A percentile compares a stretch with the other conserved stretches of the same genome.
Evolutionary conservation across 2,888 invertebrate species (phyloP).

Genomic region (Lithophane socia): DNA sequence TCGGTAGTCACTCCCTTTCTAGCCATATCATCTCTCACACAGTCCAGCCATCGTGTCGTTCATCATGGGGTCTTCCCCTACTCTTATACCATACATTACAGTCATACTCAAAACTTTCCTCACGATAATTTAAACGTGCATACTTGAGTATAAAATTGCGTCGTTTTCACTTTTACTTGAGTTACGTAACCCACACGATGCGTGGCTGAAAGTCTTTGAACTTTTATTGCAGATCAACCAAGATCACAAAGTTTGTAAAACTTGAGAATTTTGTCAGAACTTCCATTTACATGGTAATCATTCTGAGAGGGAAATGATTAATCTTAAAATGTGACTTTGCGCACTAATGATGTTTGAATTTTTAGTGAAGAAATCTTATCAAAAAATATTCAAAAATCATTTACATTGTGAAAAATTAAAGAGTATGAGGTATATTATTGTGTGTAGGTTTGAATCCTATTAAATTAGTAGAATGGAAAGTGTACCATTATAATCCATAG

Average conservation of each 20-base stretch:
- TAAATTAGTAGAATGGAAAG: background rate
- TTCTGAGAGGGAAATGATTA: conserved; percentile 31
- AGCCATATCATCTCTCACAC: background rate
- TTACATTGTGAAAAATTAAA: background rate
- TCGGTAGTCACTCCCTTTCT: background rate
- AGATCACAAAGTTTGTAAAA: conserved; percentile 41
- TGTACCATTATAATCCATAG: too few species aligned
- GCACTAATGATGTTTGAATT: background rate
- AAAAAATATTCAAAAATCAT: too few species aligned
- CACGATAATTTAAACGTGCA: background rate
- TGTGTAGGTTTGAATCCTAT: too few species aligned
- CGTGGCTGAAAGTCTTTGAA: conserved; percentile 31
- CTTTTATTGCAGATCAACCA: conserved; percentile 42
- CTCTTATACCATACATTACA: background rate
- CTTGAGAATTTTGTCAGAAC: conserved; percentile 35
- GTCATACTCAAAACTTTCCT: background rate
- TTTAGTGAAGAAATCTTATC: background rate
- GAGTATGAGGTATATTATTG: background rate
- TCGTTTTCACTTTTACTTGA: conserved; percentile 28
- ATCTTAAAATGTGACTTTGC: conserved; percentile 14
- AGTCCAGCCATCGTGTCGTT: background rate
- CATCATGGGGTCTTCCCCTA: background rate
- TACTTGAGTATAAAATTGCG: background rate
- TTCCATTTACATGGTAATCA: conserved; percentile 56
- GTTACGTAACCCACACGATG: conserved; percentile 21